Evolutionary conservation across 2,113 vertebrate species (phyloP).

Genomic region (Dromiciops gliroides): DNA sequence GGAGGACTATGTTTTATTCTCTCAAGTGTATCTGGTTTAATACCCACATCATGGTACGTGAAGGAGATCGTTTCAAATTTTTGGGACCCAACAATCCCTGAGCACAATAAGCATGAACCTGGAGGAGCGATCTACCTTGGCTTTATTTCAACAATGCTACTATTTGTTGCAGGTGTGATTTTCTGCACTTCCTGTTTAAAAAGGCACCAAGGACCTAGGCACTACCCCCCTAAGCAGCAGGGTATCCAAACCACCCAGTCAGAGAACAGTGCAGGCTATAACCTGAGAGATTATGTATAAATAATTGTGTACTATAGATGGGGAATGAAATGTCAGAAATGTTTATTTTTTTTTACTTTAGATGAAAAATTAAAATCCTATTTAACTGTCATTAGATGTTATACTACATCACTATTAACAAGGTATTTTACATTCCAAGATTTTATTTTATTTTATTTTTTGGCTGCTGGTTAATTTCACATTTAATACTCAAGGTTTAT

Average conservation of each 20-base stretch:
- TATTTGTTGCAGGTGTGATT: conserved; percentile 91
- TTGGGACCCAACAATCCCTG: conserved; percentile 90
- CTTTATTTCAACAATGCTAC: conserved; percentile 92
- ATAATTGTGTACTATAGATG: neutral
- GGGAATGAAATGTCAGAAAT: neutral
- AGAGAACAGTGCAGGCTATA: conserved; percentile 88
- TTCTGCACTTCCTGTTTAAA: conserved; percentile 92
- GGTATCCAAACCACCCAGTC: conserved; percentile 82
- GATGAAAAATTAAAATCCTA: conserved; percentile 35
- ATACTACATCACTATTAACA: conserved; percentile 43
- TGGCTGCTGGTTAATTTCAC: conserved; percentile 35
- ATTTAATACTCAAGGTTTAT: conserved; percentile 7
- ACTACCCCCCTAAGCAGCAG: conserved; percentile 84
- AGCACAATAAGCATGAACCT: conserved; percentile 94
- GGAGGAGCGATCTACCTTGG: conserved; percentile 94
- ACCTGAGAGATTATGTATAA: conserved; percentile 96
- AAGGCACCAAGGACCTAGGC: conserved; percentile 85
- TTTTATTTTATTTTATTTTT: no score
- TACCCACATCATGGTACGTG: conserved; percentile 95
- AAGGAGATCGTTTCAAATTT: conserved; percentile 94
- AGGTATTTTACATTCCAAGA: conserved; percentile 55
- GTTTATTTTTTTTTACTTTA: conserved; percentile 46
- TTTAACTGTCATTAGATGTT: conserved; percentile 31
- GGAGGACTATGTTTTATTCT: conserved; percentile 91
- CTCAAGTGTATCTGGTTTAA: conserved; percentile 89